Evolutionary conservation across 2,113 vertebrate species (phyloP).

Genomic region (Gopherus flavomarginatus): DNA sequence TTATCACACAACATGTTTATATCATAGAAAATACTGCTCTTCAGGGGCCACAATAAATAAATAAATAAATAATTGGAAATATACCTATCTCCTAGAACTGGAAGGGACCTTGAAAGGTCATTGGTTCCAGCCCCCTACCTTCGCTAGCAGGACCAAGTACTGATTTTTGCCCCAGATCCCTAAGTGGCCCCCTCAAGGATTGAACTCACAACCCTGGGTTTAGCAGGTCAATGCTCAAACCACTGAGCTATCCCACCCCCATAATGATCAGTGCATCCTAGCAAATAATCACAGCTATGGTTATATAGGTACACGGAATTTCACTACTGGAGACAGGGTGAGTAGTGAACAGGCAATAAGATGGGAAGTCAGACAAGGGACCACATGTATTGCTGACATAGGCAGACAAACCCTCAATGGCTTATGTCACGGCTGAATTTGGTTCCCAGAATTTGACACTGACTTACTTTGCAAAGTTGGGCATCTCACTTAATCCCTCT

Average conservation of each 20-base stretch:
- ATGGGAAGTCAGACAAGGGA: background rate
- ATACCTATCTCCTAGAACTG: no score
- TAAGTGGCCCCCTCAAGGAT: no score
- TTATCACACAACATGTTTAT: background rate
- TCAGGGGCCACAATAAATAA: background rate
- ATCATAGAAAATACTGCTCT: background rate
- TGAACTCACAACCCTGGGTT: no score
- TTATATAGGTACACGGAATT: background rate
- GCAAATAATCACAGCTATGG: background rate
- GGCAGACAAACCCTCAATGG: rapidly evolving
- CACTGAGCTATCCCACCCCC: no score
- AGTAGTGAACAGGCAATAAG: background rate
- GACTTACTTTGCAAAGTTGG: rapidly evolving
- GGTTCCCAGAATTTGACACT: background rate
- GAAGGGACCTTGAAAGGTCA: no score
- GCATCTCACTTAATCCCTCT: background rate
- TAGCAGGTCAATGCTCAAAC: no score
- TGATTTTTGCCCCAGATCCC: no score
- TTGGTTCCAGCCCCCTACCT: no score
- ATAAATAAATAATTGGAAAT: no score
- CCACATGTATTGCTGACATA: background rate
- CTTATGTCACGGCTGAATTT: background rate
- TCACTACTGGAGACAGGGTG: background rate
- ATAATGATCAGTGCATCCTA: background rate
- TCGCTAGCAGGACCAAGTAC: no score